Evolutionary conservation across 1,140 invertebrate genomes (phyloP).

Genomic region (Holcopasites calliopsidis): DNA sequence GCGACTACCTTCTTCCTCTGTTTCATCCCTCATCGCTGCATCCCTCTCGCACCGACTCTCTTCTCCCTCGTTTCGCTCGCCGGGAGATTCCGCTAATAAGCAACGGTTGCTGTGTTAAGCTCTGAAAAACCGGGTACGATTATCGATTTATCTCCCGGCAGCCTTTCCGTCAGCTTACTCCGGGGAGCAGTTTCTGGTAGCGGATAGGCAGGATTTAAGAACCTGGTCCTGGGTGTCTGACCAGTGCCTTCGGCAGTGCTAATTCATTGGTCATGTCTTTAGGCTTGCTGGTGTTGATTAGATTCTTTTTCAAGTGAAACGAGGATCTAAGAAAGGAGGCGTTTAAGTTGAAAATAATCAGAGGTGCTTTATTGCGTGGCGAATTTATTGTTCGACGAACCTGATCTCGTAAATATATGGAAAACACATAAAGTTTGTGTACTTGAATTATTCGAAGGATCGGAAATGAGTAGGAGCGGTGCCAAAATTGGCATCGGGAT

Average conservation of each 20-base stretch:
- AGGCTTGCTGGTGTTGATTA: conserved; percentile 21
- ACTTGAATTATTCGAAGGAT: not conserved
- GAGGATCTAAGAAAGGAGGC: too few species aligned
- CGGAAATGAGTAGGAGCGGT: not conserved
- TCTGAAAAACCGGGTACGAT: conserved; percentile 56
- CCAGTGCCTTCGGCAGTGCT: not conserved
- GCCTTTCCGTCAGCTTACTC: not conserved
- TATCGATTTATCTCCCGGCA: conserved; percentile 67
- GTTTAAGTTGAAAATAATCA: not conserved
- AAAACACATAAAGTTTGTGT: too few species aligned
- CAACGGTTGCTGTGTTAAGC: conserved; percentile 31
- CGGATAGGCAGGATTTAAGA: conserved; percentile 5
- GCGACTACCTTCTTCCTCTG: not conserved
- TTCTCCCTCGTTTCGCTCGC: not conserved
- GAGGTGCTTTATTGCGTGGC: not conserved
- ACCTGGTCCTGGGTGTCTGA: not conserved
- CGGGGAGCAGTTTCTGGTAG: not conserved
- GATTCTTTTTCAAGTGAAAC: not conserved
- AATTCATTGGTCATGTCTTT: conserved; percentile 26
- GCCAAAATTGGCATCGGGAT: not conserved
- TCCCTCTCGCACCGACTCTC: not conserved
- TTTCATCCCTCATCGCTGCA: not conserved
- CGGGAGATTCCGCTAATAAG: conserved; percentile 73
- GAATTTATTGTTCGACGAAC: not conserved
- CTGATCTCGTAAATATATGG: not conserved